Base-by-base conservation (phyloP, 2,888 invertebrate species). In the Sesia bembeciformis region DNA sequence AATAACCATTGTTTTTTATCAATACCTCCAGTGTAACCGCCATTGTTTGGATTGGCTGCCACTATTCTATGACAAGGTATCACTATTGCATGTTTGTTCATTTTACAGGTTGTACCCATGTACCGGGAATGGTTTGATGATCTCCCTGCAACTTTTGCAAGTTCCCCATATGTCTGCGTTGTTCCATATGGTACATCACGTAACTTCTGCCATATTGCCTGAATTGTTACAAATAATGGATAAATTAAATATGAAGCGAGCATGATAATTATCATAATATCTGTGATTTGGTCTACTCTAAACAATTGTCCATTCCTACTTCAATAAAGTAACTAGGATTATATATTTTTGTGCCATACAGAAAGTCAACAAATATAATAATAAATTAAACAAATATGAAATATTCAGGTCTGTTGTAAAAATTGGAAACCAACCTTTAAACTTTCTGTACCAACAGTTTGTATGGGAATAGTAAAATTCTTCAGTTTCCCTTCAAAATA, bases 1-100 rank as follows among this genome's bases (percentile, higher is more conserved):
- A 90, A 70, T 52, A 92, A 67, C 90, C 90, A 91, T 55, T 84
- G 80, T 60, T 91, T 90, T 61, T 91, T 86, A 40, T 91, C 88
- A 8, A 87, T 67, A 3, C 90, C 87, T 61, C 90, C 79, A 46
- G 85, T 90, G 64, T 89, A 92, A 3, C 91, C 92, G 43, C 87
- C 88, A n/a, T 46, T 46, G 54, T 77, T 79, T 3, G 82, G 76
- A 1, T 62, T 64, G 5, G 76, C 64, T 39, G 82, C 81, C 3
- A 88, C 71, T 2, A 90, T 52, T 50, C 90, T 69, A 55, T 90
- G 90, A 59, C 90, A 89, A 3, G 90, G 89, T 40, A 88, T 70
- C 0, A 90, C 67, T 46, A 90, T 53, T 5, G 85, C 50, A 55
- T 83, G 78, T 0, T 74, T 59, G 60, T 90, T 90, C 0, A 84